Percentiles rank a stretch among this genome's conserved stretches.
These are phyloP conservation scores for Drosophila maculinotata DNA, from an alignment of 2,888 invertebrate species.

Conservation along the genomic window DNA sequence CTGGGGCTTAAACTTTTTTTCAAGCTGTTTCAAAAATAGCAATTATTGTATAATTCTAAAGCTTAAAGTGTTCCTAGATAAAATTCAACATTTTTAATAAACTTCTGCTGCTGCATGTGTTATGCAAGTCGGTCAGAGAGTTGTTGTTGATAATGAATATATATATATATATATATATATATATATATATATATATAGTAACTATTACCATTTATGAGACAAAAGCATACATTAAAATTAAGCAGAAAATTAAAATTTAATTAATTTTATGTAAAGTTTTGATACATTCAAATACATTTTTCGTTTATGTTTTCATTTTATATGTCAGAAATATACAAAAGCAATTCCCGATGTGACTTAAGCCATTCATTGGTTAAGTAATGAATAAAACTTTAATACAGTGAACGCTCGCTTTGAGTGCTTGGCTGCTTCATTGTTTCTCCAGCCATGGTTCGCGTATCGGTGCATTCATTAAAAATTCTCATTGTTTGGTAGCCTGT, in stretches of 20 bases:
- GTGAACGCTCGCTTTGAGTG: constrained; percentile 18
- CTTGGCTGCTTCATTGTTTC: constrained; percentile 18
- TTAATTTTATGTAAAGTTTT: too few species aligned
- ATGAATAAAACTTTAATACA: constrained; percentile 17
- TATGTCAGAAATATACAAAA: too few species aligned
- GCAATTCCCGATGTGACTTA: background rate
- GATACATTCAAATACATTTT: too few species aligned
- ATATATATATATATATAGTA: too few species aligned
- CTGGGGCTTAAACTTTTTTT: background rate
- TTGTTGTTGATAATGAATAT: too few species aligned
- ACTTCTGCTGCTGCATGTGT: background rate
- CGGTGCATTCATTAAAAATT: constrained; percentile 63
- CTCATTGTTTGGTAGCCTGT: constrained; percentile 45
- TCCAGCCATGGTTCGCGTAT: constrained; percentile 28
- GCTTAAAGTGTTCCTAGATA: background rate
- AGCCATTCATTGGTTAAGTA: constrained; percentile 18
- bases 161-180: too few species aligned
- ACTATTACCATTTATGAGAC: too few species aligned
- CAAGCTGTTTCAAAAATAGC: background rate
- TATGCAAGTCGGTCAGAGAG: too few species aligned
- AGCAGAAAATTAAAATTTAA: too few species aligned
- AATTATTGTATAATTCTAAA: background rate
- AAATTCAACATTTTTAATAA: background rate
- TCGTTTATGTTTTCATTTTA: too few species aligned
- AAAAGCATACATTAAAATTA: too few species aligned